Evolutionary conservation across 2,113 vertebrate genomes (phyloP).

Genomic region (Coregonus clupeaformis): DNA sequence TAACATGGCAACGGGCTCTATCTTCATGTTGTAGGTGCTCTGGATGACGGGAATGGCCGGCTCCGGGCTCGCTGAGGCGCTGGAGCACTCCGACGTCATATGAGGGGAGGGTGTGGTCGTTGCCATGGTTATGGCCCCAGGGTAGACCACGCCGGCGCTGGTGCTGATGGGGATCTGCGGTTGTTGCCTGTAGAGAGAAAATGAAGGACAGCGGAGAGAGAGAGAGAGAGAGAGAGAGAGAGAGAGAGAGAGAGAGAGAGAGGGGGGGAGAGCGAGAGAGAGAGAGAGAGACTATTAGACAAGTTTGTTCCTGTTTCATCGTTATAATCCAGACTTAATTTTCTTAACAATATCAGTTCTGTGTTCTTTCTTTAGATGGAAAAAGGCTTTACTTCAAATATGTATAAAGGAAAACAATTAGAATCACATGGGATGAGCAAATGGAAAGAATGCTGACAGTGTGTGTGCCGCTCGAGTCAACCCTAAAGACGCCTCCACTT

Average conservation of each 20-base stretch:
- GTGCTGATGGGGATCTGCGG: conserved; percentile 97
- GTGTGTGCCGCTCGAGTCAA: background rate
- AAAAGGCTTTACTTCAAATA: conserved; percentile 14
- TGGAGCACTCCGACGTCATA: conserved; percentile 99
- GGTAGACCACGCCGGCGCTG: conserved; percentile 93
- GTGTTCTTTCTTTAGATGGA: conserved; percentile 3
- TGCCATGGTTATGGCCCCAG: conserved; percentile 94
- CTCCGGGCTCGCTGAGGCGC: conserved; percentile 95
- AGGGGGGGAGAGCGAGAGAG: too few relatives aligned
- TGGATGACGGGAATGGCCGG: conserved; percentile 97
- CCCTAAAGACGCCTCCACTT: conserved; percentile 27
- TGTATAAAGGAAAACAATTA: conserved; percentile 32
- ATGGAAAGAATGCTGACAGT: conserved; percentile 27
- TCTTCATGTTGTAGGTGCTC: conserved; percentile 96
- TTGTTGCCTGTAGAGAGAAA: conserved; percentile 83
- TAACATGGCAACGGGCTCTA: conserved; percentile 82
- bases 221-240: too few relatives aligned
- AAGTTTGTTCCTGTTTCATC: too few relatives aligned
- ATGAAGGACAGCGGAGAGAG: conserved; percentile 19
- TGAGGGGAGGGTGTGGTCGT: conserved; percentile 95
- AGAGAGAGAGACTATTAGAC: background rate
- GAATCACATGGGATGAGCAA: conserved; percentile 8
- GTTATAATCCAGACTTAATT: too few relatives aligned
- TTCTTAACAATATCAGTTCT: background rate
- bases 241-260: too few relatives aligned